Conservation (phyloP, 2,797 vertebrate genomes). For the Sebastiscus tertius region DNA sequence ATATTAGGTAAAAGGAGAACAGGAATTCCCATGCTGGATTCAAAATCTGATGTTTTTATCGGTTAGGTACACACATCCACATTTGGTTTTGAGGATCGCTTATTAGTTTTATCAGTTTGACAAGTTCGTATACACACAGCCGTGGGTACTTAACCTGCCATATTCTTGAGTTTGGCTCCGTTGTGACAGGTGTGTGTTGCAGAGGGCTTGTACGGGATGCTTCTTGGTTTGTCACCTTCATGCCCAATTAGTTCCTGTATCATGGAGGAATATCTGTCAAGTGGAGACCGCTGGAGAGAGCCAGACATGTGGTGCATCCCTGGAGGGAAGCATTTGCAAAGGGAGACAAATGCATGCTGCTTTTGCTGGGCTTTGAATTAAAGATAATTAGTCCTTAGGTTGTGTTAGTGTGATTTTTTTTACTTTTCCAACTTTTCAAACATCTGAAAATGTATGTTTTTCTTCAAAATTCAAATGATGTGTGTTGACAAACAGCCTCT, state of each 20-base stretch:
- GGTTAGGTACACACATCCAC: background rate
- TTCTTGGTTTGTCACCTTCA: slow-evolving; percentile 79
- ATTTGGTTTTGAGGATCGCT: background rate
- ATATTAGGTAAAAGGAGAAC: background rate
- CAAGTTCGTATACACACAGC: slow-evolving; percentile 13
- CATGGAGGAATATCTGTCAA: slow-evolving; percentile 74
- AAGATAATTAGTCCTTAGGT: background rate
- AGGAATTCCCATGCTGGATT: background rate
- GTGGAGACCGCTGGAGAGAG: slow-evolving; percentile 40
- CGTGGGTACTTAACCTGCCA: slow-evolving; percentile 20
- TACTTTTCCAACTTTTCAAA: background rate
- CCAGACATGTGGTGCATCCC: slow-evolving; percentile 63
- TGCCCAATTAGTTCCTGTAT: slow-evolving; percentile 72
- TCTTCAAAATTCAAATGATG: background rate
- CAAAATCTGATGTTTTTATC: background rate
- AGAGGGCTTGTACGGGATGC: slow-evolving; percentile 64
- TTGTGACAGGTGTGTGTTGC: slow-evolving; percentile 71
- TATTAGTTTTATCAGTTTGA: slow-evolving; percentile 22
- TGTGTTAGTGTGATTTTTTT: background rate
- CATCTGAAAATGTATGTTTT: background rate
- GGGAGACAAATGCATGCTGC: slow-evolving; percentile 44
- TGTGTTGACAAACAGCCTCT: background rate
- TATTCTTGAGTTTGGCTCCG: slow-evolving; percentile 46
- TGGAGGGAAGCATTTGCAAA: slow-evolving; percentile 16
- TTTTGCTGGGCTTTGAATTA: slow-evolving; percentile 37